Percentiles rank a stretch among this genome's conserved stretches.
Conservation (phyloP, 30 jellyfish, hydroid and myxozoan species). For the Aurelia coerulea region DNA sequence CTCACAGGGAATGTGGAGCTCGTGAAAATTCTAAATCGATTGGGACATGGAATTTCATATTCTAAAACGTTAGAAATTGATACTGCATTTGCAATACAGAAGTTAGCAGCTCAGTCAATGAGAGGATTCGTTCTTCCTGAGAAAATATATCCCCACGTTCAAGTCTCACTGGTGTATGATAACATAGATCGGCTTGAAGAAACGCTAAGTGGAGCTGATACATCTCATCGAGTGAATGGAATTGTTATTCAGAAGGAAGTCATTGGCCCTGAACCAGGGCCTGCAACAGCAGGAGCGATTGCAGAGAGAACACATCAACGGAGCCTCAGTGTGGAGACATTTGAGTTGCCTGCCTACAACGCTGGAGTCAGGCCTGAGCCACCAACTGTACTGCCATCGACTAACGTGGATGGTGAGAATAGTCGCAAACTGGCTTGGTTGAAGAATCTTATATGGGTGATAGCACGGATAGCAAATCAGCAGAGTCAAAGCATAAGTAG, state of each 20-base stretch:
- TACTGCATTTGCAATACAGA: constrained; percentile 32
- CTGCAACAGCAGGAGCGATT: not conserved
- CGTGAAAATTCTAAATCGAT: constrained; percentile 14
- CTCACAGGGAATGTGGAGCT: constrained; percentile 35
- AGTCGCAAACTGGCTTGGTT: not conserved
- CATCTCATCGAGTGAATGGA: constrained; percentile 40
- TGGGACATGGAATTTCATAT: constrained; percentile 42
- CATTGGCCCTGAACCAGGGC: constrained; percentile 9
- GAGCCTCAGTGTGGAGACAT: not conserved
- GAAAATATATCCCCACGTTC: constrained; percentile 9
- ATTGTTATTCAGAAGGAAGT: constrained; percentile 22
- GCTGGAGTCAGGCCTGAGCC: constrained; percentile 34
- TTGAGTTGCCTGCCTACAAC: constrained; percentile 26
- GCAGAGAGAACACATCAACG: constrained; percentile 12
- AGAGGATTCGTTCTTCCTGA: constrained; percentile 1
- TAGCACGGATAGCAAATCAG: constrained; percentile 11
- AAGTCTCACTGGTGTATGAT: not conserved
- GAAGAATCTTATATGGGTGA: constrained; percentile 11
- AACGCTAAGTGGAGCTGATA: constrained; percentile 36
- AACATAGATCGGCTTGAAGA: not conserved
- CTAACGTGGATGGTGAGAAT: not conserved
- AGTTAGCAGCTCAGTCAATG: constrained; percentile 14
- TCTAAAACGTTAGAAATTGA: constrained; percentile 21
- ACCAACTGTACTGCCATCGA: not conserved
- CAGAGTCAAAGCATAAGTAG: constrained; percentile 20